phyloP scores from a whole-genome alignment of 2,888 invertebrate genomes.

The Syritta pipiens region DNA sequence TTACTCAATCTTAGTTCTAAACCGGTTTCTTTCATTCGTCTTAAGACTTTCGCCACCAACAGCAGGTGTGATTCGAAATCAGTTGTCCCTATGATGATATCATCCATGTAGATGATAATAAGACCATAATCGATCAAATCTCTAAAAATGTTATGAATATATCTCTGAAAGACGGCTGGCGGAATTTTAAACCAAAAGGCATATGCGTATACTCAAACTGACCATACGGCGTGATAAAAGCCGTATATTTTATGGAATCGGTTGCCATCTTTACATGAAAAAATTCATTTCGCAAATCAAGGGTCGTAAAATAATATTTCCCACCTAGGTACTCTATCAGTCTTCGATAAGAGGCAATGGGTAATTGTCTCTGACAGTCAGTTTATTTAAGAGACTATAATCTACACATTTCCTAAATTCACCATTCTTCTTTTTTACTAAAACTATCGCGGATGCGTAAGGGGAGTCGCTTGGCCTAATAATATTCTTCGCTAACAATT shows the following conservation, averaged over 20 bases:
- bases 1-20: conserved; percentile 30
- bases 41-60: conserved; percentile 29
- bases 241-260: neutral
- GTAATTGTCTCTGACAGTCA: neutral
- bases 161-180: neutral
- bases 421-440: neutral
- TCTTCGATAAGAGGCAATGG: conserved; percentile 5
- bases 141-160: conserved; percentile 7
- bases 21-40: conserved; percentile 10
- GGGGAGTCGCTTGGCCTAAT: neutral
- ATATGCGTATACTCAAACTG: neutral
- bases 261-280: neutral
- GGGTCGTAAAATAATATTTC: neutral
- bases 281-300: neutral
- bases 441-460: neutral
- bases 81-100: conserved; percentile 29
- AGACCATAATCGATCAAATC: conserved; percentile 24
- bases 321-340: neutral
- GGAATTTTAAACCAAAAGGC: neutral
- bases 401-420: neutral
- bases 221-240: neutral
- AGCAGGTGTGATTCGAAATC: conserved; percentile 28
- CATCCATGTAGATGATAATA: conserved; percentile 54
- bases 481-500: neutral
- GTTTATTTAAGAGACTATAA: neutral